phyloP scores from a whole-genome alignment of 2,888 invertebrate species.

The Chymomyza caudatula region DNA sequence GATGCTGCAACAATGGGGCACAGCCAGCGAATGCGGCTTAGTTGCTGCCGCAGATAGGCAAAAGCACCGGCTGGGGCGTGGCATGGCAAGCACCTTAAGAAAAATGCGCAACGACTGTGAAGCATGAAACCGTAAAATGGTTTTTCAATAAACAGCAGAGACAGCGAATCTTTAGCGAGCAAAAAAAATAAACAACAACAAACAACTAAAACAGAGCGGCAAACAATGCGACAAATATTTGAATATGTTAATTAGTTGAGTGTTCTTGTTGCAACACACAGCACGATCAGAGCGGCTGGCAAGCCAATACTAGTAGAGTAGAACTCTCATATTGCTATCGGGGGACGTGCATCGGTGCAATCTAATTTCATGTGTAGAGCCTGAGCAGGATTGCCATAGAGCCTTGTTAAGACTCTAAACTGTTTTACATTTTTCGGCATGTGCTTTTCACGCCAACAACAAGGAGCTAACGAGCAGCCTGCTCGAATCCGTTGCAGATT shows the following conservation, averaged over 20 bases:
- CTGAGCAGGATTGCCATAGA: slow-evolving; percentile 39
- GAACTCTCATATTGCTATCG: slow-evolving; percentile 51
- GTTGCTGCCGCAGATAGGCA: neutral
- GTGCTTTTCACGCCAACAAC: slow-evolving; percentile 44
- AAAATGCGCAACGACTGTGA: slow-evolving; percentile 54
- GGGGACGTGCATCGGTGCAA: slow-evolving; percentile 67
- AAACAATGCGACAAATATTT: slow-evolving; percentile 72
- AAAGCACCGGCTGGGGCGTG: slow-evolving; percentile 17
- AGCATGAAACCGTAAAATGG: slow-evolving; percentile 72
- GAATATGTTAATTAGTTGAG: slow-evolving; percentile 68
- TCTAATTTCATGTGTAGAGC: slow-evolving; percentile 72
- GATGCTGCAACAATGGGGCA: slow-evolving; percentile 44
- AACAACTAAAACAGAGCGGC: slow-evolving; percentile 26
- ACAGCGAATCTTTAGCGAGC: neutral
- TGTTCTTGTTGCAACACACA: slow-evolving; percentile 15
- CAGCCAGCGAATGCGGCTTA: neutral
- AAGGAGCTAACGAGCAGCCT: slow-evolving; percentile 1
- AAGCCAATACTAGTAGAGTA: neutral
- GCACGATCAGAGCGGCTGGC: slow-evolving; percentile 8
- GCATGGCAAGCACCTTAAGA: slow-evolving; percentile 18
- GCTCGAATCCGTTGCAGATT: slow-evolving; percentile 59
- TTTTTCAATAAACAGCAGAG: slow-evolving; percentile 59
- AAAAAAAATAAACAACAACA: slow-evolving; percentile 8
- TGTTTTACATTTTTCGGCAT: slow-evolving; percentile 53
- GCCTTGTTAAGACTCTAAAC: slow-evolving; percentile 20